Evolutionary conservation across 2,113 vertebrate species (phyloP).

Genomic region (Anguilla japonica): DNA sequence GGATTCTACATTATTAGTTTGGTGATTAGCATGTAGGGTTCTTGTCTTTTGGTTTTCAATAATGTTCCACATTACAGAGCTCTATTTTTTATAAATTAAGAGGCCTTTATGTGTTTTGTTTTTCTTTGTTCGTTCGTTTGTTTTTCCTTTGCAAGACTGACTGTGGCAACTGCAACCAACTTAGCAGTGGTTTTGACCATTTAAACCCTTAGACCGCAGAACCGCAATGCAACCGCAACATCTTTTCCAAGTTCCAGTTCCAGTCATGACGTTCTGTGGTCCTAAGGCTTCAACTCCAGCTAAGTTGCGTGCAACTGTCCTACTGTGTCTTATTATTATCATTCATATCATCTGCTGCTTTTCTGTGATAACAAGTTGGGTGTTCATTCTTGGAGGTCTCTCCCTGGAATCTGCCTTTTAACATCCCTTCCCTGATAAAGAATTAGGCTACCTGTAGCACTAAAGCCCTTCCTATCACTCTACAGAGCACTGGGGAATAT

Average conservation of each 20-base stretch:
- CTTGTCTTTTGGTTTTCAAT: conserved; percentile 14
- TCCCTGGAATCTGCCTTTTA: neutral
- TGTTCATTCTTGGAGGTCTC: neutral
- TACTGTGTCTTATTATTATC: neutral
- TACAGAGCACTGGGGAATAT: neutral
- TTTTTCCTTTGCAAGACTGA: neutral
- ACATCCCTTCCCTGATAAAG: neutral
- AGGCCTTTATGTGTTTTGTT: neutral
- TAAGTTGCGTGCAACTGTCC: too few relatives aligned
- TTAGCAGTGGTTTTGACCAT: too few relatives aligned
- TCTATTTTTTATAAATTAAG: conserved; percentile 14
- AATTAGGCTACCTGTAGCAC: neutral
- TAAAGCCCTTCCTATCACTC: neutral
- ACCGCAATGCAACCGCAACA: too few relatives aligned
- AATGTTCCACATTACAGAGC: neutral
- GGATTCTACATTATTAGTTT: neutral
- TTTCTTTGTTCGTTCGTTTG: neutral
- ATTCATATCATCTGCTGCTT: neutral
- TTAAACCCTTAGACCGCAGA: too few relatives aligned
- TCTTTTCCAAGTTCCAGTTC: too few relatives aligned
- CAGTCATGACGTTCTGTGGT: too few relatives aligned
- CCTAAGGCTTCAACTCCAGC: too few relatives aligned
- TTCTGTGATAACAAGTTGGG: neutral
- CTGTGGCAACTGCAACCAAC: too few relatives aligned
- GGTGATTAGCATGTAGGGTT: neutral